These are phyloP conservation scores for Odocoileus hemionus DNA, from an alignment of 2,113 vertebrate species.

Conservation along the genomic window DNA sequence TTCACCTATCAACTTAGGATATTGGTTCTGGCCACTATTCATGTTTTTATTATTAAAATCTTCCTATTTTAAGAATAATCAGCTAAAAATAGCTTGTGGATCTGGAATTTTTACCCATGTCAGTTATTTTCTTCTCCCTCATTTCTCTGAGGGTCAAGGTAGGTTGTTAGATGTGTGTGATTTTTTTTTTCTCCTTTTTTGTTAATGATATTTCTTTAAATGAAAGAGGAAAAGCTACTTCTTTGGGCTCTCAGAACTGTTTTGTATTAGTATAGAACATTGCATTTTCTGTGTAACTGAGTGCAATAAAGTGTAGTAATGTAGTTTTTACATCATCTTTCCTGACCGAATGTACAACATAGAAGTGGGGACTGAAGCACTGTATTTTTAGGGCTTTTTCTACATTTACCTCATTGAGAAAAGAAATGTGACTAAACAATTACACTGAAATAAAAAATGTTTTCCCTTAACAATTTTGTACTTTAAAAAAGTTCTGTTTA, in stretches of 20 bases:
- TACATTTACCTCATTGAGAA: not conserved
- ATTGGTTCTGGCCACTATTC: not conserved
- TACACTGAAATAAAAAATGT: not conserved
- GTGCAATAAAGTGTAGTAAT: not conserved
- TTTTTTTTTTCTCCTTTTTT: not conserved
- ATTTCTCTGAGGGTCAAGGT: not conserved
- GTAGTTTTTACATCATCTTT: not conserved
- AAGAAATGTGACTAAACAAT: not conserved
- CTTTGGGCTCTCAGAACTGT: not conserved
- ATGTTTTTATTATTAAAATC: not conserved
- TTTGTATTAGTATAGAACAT: not conserved
- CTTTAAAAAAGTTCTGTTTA: not conserved
- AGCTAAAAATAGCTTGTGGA: not conserved
- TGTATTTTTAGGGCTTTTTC: not conserved
- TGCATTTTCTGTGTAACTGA: not conserved
- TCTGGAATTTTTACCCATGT: not conserved
- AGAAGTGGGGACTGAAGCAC: not conserved
- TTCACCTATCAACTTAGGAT: not conserved
- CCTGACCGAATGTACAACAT: not conserved
- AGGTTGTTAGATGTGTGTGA: not conserved
- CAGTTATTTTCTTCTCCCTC: not conserved
- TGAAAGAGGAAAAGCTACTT: not conserved
- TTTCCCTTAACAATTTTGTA: not conserved
- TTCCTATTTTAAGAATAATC: not conserved
- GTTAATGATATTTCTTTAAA: not conserved